Evolutionary conservation across 2,113 vertebrate genomes (phyloP).

Genomic region (Calyptomena viridis): DNA sequence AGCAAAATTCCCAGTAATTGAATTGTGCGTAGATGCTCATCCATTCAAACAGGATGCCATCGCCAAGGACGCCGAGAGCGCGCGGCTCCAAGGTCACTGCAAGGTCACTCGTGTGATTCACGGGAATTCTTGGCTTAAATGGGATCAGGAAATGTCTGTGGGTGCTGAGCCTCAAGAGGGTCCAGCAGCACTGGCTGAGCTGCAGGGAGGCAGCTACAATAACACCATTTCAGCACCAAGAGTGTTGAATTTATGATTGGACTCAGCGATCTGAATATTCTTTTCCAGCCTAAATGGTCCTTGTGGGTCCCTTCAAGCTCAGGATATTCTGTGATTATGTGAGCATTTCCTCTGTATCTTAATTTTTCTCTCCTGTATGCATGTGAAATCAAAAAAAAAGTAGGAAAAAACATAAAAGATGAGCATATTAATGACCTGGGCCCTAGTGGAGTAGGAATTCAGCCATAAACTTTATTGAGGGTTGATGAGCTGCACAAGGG

Average conservation of each 20-base stretch:
- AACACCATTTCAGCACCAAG: neutral
- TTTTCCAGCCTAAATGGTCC: neutral
- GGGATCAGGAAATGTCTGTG: neutral
- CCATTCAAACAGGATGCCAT: neutral
- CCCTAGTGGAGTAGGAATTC: neutral
- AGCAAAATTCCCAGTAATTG: neutral
- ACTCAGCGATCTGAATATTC: neutral
- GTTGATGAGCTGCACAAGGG: neutral
- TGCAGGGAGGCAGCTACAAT: fast-evolving
- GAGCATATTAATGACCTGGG: neutral
- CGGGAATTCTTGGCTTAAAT: neutral
- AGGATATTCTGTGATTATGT: neutral
- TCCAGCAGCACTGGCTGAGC: neutral
- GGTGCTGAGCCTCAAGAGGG: neutral
- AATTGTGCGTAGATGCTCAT: neutral
- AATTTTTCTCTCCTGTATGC: neutral
- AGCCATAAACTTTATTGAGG: neutral
- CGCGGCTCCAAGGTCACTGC: neutral
- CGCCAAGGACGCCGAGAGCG: fast-evolving
- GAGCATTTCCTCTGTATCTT: neutral
- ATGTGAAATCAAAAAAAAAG: neutral
- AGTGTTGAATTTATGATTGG: neutral
- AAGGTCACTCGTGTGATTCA: neutral
- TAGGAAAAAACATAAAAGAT: fast-evolving
- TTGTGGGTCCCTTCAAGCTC: neutral